Evolutionary conservation across 2,888 invertebrate genomes (phyloP).

Genomic region (Metalampra italica): DNA sequence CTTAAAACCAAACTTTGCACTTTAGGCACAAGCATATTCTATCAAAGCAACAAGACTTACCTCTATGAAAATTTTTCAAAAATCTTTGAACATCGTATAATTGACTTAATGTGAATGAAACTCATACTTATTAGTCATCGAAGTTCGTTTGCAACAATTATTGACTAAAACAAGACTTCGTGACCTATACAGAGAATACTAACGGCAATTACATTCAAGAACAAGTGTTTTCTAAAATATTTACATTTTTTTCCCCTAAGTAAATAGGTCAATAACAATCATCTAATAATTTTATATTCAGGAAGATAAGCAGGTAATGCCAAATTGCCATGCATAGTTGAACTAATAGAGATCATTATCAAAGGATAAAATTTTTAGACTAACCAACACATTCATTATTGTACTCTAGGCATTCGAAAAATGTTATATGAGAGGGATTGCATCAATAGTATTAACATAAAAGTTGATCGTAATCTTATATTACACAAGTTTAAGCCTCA

Average conservation of each 20-base stretch:
- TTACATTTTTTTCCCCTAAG: slow-evolving; percentile 52
- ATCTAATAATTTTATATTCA: slow-evolving; percentile 24
- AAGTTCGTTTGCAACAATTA: background rate
- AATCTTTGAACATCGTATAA: slow-evolving; percentile 60
- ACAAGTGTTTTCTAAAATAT: slow-evolving; percentile 41
- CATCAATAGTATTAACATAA: background rate
- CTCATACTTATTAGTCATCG: background rate
- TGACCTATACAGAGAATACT: too few species aligned
- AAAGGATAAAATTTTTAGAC: slow-evolving; percentile 60
- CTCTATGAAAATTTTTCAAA: slow-evolving; percentile 30
- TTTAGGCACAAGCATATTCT: slow-evolving; percentile 53
- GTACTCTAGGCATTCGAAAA: slow-evolving; percentile 68
- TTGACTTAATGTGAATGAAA: slow-evolving; percentile 38
- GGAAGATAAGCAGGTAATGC: slow-evolving; percentile 33
- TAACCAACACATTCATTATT: slow-evolving; percentile 64
- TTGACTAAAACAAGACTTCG: too few species aligned
- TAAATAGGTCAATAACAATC: slow-evolving; percentile 45
- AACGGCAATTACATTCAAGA: background rate
- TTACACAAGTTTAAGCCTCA: slow-evolving; percentile 54
- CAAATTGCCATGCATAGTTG: slow-evolving; percentile 48
- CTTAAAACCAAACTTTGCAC: slow-evolving; percentile 40
- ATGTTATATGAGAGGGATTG: slow-evolving; percentile 53
- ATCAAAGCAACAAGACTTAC: slow-evolving; percentile 39
- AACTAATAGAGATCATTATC: slow-evolving; percentile 64
- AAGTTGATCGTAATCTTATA: slow-evolving; percentile 15